phyloP scores from a whole-genome alignment of 2,113 vertebrate genomes.

The Circaetus gallicus region DNA sequence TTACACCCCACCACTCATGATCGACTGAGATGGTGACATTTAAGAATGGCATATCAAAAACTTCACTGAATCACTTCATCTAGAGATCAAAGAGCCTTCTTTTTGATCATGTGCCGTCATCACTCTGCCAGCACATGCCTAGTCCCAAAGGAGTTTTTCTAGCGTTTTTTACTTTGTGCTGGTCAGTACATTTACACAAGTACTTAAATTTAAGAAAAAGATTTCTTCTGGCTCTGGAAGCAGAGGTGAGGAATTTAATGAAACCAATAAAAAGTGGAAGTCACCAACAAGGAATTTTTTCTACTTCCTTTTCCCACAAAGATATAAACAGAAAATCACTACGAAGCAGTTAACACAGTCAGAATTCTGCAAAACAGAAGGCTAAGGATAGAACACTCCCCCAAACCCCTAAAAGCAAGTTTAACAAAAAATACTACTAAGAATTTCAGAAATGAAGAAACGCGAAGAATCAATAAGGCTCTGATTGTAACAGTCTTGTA shows the following conservation, averaged over 20 bases:
- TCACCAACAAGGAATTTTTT: neutral
- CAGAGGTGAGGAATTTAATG: neutral
- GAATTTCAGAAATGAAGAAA: neutral
- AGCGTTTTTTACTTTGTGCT: neutral
- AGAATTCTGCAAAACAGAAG: neutral
- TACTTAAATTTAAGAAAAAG: neutral
- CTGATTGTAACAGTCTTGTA: rapidly evolving
- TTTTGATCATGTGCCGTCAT: neutral
- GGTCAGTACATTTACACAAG: neutral
- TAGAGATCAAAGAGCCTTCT: neutral
- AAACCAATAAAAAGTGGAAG: neutral
- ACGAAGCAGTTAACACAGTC: rapidly evolving
- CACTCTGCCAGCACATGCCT: neutral
- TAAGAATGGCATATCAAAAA: neutral
- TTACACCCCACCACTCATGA: neutral
- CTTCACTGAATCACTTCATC: neutral
- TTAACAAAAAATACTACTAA: neutral
- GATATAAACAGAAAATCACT: neutral
- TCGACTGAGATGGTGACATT: neutral
- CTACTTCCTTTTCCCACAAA: neutral
- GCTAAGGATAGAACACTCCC: neutral
- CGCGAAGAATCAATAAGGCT: neutral
- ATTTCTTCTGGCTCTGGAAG: neutral
- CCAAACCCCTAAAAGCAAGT: neutral
- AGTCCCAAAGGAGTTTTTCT: neutral